Conservation (phyloP, 1,140 invertebrate species). For the Lordiphosa clarofinis region DNA sequence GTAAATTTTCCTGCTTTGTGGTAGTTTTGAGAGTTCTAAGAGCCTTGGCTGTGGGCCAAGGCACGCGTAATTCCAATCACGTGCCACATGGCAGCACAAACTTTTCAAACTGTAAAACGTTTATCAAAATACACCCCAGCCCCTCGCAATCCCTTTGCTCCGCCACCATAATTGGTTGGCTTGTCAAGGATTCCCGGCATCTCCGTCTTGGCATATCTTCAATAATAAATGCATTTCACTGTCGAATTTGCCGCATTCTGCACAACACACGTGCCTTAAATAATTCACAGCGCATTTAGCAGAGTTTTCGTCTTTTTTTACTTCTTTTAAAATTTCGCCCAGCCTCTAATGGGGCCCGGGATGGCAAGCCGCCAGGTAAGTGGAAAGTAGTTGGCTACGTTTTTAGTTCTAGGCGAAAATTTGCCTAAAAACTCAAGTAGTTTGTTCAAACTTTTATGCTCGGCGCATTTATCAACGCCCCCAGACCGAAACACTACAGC, state of each 20-base stretch:
- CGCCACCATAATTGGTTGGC: constrained; percentile 42
- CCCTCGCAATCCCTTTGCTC: not conserved
- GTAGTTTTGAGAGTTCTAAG: constrained; percentile 11
- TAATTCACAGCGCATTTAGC: constrained; percentile 75
- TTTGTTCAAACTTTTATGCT: constrained; percentile 68
- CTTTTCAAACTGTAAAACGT: constrained; percentile 75
- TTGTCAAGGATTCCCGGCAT: constrained; percentile 46
- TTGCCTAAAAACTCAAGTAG: constrained; percentile 75
- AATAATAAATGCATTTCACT: constrained; percentile 77
- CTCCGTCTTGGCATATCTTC: constrained; percentile 56
- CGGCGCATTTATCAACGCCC: constrained; percentile 69
- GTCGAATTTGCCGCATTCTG: constrained; percentile 75
- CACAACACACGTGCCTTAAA: constrained; percentile 75
- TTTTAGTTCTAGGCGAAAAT: constrained; percentile 70
- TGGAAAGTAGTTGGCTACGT: constrained; percentile 69
- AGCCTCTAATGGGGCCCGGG: constrained; percentile 26
- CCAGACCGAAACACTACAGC: constrained; percentile 11
- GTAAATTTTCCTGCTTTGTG: constrained; percentile 40
- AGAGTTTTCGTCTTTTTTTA: too few relatives aligned
- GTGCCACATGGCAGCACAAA: constrained; percentile 63
- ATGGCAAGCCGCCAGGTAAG: constrained; percentile 65
- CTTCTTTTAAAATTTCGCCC: constrained; percentile 53
- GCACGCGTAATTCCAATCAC: constrained; percentile 71
- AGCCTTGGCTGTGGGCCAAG: constrained; percentile 36
- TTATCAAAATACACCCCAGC: constrained; percentile 57